phyloP scores from a whole-genome alignment of 2,888 invertebrate species.

The Drosophila gaucha region DNA sequence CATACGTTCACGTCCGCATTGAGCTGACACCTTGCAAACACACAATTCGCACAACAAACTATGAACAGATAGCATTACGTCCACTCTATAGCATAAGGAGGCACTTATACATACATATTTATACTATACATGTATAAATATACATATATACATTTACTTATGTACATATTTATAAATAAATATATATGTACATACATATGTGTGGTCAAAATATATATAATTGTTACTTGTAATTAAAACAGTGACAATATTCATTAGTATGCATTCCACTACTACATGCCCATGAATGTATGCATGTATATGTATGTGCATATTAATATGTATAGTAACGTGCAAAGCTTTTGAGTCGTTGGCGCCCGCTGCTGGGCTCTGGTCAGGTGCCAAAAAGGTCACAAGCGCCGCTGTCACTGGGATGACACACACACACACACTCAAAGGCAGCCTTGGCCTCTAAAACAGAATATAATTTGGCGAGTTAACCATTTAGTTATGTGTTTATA shows the following conservation, averaged over 20 bases:
- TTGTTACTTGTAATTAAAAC: constrained; percentile 27
- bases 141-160: neutral
- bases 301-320: constrained; percentile 3
- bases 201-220: constrained; percentile 20
- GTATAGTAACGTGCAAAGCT: constrained; percentile 5
- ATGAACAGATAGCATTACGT: constrained; percentile 37
- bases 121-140: too few relatives aligned
- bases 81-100: constrained; percentile 22
- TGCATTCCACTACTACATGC: constrained; percentile 24
- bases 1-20: constrained; percentile 62
- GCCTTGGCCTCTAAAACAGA: constrained; percentile 74
- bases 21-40: constrained; percentile 62
- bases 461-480: too few relatives aligned
- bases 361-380: constrained; percentile 54
- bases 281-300: neutral
- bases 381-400: constrained; percentile 60
- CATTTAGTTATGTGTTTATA: too few relatives aligned
- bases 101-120: neutral
- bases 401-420: constrained; percentile 31
- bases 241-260: constrained; percentile 33
- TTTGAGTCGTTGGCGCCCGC: constrained; percentile 47
- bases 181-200: neutral
- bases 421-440: constrained; percentile 20
- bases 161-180: neutral
- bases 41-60: constrained; percentile 25